These are phyloP conservation scores for Caenorhabditis macrosperma DNA, from an alignment of 2,888 invertebrate species.

Conservation along the genomic window DNA sequence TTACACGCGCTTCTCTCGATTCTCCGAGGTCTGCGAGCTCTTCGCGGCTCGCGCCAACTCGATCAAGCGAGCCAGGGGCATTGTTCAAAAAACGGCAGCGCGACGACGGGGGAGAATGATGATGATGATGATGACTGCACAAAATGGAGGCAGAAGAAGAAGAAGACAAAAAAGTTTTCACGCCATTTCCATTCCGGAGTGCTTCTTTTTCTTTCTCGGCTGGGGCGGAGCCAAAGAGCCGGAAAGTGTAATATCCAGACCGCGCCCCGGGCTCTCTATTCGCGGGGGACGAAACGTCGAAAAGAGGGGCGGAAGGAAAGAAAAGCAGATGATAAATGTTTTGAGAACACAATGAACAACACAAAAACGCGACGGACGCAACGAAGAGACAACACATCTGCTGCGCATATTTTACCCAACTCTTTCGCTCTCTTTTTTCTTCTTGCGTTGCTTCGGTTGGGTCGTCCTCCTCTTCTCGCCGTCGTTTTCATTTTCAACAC, in stretches of 20 bases:
- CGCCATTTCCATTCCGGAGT: slow-evolving; percentile 8
- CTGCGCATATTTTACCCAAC: slow-evolving; percentile 41
- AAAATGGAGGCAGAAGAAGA: not conserved
- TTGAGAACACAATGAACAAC: slow-evolving; percentile 34
- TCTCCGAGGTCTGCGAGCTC: not conserved
- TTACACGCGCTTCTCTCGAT: slow-evolving; percentile 7
- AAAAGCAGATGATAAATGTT: slow-evolving; percentile 39
- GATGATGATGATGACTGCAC: not conserved
- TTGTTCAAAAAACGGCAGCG: slow-evolving; percentile 15
- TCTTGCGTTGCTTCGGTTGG: not conserved
- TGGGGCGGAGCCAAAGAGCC: not conserved
- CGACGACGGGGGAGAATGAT: not conserved
- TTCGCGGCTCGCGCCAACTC: not conserved
- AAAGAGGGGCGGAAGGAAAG: not conserved
- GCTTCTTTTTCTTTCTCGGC: too few relatives aligned
- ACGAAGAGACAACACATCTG: slow-evolving; percentile 35
- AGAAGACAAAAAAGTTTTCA: slow-evolving; percentile 3
- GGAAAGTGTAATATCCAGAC: slow-evolving; percentile 17
- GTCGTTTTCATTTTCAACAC: slow-evolving; percentile 51
- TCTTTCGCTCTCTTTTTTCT: slow-evolving; percentile 18
- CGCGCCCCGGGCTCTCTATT: not conserved
- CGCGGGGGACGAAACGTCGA: not conserved
- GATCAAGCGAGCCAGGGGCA: slow-evolving; percentile 37
- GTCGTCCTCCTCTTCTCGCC: not conserved
- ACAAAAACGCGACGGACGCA: slow-evolving; percentile 14